A percentile compares a stretch with the other conserved stretches of the same genome.
Evolutionary conservation across 2,113 vertebrate genomes (phyloP).

Genomic region (Lasiurus cinereus): DNA sequence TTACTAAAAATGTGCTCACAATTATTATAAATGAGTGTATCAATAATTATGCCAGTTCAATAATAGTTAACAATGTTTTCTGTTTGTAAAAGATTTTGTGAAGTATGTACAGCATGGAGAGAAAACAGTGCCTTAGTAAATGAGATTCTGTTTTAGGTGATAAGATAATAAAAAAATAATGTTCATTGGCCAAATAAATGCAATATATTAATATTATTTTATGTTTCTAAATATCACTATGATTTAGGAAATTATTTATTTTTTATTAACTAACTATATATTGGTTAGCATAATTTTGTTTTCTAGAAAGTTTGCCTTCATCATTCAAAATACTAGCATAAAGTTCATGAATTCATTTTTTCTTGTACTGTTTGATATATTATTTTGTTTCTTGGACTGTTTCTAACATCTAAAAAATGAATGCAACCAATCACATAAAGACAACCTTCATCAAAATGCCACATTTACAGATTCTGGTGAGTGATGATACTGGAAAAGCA

Average conservation of each 20-base stretch:
- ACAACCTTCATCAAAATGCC: slow-evolving; percentile 82
- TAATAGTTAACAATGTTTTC: neutral
- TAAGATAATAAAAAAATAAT: neutral
- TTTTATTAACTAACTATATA: slow-evolving; percentile 72
- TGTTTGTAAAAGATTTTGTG: neutral
- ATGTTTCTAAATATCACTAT: slow-evolving; percentile 9
- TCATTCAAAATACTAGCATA: slow-evolving; percentile 76
- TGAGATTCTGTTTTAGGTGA: neutral
- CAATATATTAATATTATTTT: slow-evolving; percentile 39
- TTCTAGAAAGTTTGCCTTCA: slow-evolving; percentile 67
- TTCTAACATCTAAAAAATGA: slow-evolving; percentile 82
- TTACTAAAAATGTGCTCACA: neutral
- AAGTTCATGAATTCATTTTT: slow-evolving; percentile 77
- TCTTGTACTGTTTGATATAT: slow-evolving; percentile 77
- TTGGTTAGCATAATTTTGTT: slow-evolving; percentile 69
- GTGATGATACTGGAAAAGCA: slow-evolving; percentile 66
- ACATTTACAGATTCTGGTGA: slow-evolving; percentile 72
- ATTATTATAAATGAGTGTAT: neutral
- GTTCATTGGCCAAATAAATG: neutral
- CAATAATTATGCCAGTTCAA: neutral
- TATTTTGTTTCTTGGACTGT: slow-evolving; percentile 83
- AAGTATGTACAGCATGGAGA: neutral
- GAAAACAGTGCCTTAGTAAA: neutral
- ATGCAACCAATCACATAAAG: slow-evolving; percentile 80
- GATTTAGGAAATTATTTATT: slow-evolving; percentile 9